Percentiles rank a stretch among this genome's conserved stretches.
Conservation (phyloP, 2,797 vertebrate genomes). For the Perodicticus potto region DNA sequence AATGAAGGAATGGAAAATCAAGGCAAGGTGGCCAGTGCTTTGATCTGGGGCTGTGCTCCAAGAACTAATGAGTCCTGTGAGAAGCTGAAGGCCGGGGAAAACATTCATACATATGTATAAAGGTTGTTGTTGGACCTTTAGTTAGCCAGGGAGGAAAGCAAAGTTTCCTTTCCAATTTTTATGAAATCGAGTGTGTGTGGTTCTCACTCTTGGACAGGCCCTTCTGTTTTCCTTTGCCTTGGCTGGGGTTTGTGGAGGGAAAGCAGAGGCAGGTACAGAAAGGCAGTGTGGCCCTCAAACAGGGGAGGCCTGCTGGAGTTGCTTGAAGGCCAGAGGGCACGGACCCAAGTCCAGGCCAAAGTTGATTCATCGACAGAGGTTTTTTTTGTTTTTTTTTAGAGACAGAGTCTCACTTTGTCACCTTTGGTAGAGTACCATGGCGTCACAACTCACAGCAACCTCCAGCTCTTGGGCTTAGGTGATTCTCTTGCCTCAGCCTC, state of each 20-base stretch:
- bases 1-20: background rate
- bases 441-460: too few species aligned
- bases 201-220: background rate
- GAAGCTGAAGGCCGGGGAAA: background rate
- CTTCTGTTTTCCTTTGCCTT: background rate
- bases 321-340: too few species aligned
- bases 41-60: background rate
- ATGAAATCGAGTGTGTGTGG: background rate
- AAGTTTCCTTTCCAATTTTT: background rate
- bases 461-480: too few species aligned
- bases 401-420: too few species aligned
- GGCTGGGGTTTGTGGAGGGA: background rate
- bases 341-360: background rate
- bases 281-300: background rate
- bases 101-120: background rate
- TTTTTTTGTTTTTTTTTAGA: background rate
- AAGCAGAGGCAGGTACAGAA: background rate
- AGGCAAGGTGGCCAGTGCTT: background rate
- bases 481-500: too few species aligned
- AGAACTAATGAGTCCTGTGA: background rate
- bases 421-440: too few species aligned
- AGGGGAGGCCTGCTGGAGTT: background rate
- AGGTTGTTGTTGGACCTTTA: background rate
- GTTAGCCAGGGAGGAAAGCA: background rate
- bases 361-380: background rate